Evolutionary conservation across 2,888 invertebrate genomes (phyloP).

Genomic region (Selenia dentaria): DNA sequence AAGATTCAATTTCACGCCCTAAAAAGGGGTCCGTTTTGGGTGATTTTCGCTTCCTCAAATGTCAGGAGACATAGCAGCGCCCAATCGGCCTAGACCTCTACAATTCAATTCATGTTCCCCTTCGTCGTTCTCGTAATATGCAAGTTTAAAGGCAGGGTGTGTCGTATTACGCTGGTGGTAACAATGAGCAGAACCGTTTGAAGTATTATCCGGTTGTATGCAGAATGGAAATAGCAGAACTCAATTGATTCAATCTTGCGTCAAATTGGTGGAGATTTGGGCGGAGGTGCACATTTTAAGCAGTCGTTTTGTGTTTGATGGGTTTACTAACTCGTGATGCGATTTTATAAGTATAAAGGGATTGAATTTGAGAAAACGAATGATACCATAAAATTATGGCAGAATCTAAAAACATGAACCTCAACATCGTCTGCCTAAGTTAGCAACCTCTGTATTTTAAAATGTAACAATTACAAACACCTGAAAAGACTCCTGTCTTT

Average conservation of each 20-base stretch:
- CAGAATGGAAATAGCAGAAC: slow-evolving; percentile 67
- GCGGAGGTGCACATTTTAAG: slow-evolving; percentile 53
- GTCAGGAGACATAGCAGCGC: slow-evolving; percentile 72
- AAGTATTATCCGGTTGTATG: slow-evolving; percentile 76
- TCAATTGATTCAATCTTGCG: slow-evolving; percentile 79
- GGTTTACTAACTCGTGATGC: slow-evolving; percentile 11
- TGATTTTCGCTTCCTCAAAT: slow-evolving; percentile 73
- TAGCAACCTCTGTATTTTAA: too few relatives aligned
- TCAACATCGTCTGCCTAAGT: too few relatives aligned
- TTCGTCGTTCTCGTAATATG: slow-evolving; percentile 35
- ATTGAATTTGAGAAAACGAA: too few relatives aligned
- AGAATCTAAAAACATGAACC: too few relatives aligned
- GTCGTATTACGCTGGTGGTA: slow-evolving; percentile 55
- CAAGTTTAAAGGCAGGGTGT: slow-evolving; percentile 44
- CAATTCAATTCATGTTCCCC: slow-evolving; percentile 48
- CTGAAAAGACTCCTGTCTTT: too few relatives aligned
- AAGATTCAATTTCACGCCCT: slow-evolving; percentile 84
- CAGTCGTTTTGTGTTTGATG: slow-evolving; percentile 44
- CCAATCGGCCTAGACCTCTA: slow-evolving; percentile 58
- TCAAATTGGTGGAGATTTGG: slow-evolving; percentile 69
- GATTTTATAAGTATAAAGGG: slow-evolving; percentile 2
- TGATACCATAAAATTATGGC: too few relatives aligned
- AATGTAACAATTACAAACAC: too few relatives aligned
- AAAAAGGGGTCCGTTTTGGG: slow-evolving; percentile 74
- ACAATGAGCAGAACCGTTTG: slow-evolving; percentile 59